Base-by-base conservation (phyloP, 2,888 invertebrate genomes). In the Acleris cristana region DNA sequence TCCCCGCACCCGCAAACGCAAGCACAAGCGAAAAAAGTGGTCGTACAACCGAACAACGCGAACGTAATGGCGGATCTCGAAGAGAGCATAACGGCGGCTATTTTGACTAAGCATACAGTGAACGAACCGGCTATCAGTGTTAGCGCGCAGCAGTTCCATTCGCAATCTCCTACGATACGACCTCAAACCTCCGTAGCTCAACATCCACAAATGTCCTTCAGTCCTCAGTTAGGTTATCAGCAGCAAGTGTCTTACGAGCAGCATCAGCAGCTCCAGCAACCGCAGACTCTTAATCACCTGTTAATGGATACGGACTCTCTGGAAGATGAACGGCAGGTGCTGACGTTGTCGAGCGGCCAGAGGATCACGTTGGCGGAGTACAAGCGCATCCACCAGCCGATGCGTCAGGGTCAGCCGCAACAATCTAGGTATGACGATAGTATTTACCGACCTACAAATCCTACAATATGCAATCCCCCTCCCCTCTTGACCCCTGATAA, bases 41-140 rank as follows among this genome's bases (percentile, higher is more conserved):
- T 84, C n/a, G 90, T 90, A 0, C 90, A 89, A 76, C 89, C 90
- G 2, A 92, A 90, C 71, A 90, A 90, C 69, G 89, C 92, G 0
- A 90, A 84, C 64, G 93, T 92, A 65, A 88, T 93, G 88, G 93
- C 92, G 67, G 93, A 93, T 76, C 83, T 93, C 34, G 93, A 93
- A 75, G 93, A 93, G 51, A 93, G 93, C 72, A 93, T 93, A 69
- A 90, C 92, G 10, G 93, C 93, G 4, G 93, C 93, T 3, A 92
- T 93, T 70, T 82, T 93, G 18, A 87, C 86, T 52, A 92, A 92
- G 70, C 86, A 86, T 70, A 81, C 86, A 0, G 84, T 86, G 2
- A 82, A 72, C 23, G 89, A 90, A 12, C 65, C 66, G 0, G 79
- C 74, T 55, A 74, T 82, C 56, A 81, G 71, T 53, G 72, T 76